A percentile compares a stretch with the other conserved stretches of the same genome.
Evolutionary conservation across 2,888 invertebrate genomes (phyloP).

Genomic region (Salpingus planirostris): DNA sequence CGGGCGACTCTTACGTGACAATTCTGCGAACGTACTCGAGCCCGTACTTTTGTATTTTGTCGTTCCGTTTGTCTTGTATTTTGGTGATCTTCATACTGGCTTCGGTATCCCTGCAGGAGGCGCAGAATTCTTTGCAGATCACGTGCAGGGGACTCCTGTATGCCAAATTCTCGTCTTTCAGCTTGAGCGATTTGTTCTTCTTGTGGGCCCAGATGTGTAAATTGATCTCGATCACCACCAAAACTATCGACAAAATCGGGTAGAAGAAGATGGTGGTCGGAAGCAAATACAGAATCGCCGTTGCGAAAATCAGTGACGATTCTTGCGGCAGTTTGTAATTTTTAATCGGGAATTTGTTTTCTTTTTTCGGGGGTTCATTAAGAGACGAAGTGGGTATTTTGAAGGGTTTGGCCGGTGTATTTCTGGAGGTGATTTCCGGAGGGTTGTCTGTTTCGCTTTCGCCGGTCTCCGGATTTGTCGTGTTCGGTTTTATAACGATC

Average conservation of each 20-base stretch:
- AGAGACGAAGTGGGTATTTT: constrained; percentile 25
- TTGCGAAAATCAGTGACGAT: constrained; percentile 19
- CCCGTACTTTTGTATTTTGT: constrained; percentile 28
- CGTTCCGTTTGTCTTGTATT: constrained; percentile 54
- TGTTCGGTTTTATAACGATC: constrained; percentile 29
- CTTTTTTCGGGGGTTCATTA: constrained; percentile 3
- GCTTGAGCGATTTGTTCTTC: constrained; percentile 52
- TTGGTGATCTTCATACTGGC: constrained; percentile 54
- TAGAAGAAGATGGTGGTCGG: constrained; percentile 53
- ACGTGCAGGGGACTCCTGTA: constrained; percentile 64
- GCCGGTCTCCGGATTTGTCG: constrained; percentile 43
- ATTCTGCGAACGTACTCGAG: constrained; percentile 32
- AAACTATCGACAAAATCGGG: constrained; percentile 43
- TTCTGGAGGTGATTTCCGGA: constrained; percentile 26
- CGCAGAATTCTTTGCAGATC: constrained; percentile 60
- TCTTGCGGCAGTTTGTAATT: too few species aligned
- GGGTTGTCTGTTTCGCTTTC: constrained; percentile 35
- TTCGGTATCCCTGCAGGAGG: constrained; percentile 53
- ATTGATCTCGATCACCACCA: constrained; percentile 50
- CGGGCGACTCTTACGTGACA: too few species aligned
- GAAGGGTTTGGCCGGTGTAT: constrained; percentile 40
- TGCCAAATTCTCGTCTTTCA: constrained; percentile 50
- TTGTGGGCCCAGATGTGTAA: constrained; percentile 61
- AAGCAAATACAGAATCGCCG: constrained; percentile 46
- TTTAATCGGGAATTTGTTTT: not conserved